phyloP scores from a whole-genome alignment of 2,888 invertebrate genomes.

The Octonoba sinensis region DNA sequence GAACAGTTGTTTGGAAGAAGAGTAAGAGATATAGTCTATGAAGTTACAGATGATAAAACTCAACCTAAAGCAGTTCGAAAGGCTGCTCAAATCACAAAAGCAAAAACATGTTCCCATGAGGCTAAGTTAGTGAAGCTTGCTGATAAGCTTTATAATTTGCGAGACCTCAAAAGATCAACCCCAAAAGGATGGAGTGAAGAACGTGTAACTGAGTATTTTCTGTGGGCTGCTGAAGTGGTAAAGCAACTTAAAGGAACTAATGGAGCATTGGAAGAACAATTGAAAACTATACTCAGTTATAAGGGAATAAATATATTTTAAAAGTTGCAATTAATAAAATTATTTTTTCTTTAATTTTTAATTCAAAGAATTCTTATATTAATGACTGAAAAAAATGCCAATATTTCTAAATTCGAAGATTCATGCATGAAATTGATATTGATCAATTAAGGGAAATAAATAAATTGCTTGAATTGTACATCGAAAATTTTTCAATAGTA shows the following conservation, averaged over 20 bases:
- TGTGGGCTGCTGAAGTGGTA: slow-evolving; percentile 80
- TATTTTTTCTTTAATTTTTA: background rate
- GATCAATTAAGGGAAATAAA: too few relatives aligned
- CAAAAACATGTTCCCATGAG: slow-evolving; percentile 74
- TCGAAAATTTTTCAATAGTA: too few relatives aligned
- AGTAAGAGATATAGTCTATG: slow-evolving; percentile 61
- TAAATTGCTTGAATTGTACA: too few relatives aligned
- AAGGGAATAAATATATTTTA: slow-evolving; percentile 23
- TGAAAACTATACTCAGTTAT: slow-evolving; percentile 74
- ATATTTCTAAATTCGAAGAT: too few relatives aligned
- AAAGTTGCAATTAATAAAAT: background rate
- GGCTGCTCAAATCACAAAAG: slow-evolving; percentile 78
- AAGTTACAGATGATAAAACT: slow-evolving; percentile 82
- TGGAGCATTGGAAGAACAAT: slow-evolving; percentile 74
- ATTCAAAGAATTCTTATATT: background rate
- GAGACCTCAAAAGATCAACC: slow-evolving; percentile 77
- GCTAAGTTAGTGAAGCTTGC: slow-evolving; percentile 85
- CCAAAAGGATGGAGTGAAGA: slow-evolving; percentile 77
- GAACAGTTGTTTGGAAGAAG: slow-evolving; percentile 76
- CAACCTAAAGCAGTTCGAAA: slow-evolving; percentile 78
- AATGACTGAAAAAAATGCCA: too few relatives aligned
- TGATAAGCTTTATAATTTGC: slow-evolving; percentile 85
- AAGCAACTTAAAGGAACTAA: slow-evolving; percentile 78
- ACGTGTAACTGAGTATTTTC: slow-evolving; percentile 77
- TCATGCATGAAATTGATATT: too few relatives aligned